phyloP scores from a whole-genome alignment of 2,113 vertebrate species.

The Todiramphus saurophagus region DNA sequence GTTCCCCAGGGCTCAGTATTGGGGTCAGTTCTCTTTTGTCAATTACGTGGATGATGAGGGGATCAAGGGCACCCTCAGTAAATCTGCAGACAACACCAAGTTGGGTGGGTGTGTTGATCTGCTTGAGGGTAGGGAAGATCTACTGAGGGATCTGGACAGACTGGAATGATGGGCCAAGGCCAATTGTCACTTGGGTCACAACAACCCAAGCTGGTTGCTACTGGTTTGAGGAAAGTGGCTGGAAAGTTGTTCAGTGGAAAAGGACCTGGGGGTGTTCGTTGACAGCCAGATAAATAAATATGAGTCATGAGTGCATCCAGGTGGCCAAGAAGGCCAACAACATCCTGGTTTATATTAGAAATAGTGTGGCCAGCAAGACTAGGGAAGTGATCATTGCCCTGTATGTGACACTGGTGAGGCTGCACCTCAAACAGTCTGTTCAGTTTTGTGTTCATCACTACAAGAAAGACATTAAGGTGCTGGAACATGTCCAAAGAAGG shows the following conservation, averaged over 20 bases:
- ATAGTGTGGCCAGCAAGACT: too few species aligned
- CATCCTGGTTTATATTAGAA: too few species aligned
- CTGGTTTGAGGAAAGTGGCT: background rate
- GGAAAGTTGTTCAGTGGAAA: background rate
- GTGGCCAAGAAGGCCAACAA: too few species aligned
- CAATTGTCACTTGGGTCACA: background rate
- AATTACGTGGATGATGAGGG: background rate
- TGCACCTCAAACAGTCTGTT: too few species aligned
- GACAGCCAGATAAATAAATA: too few species aligned
- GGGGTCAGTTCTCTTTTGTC: background rate
- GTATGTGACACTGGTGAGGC: too few species aligned
- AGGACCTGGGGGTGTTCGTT: too few species aligned
- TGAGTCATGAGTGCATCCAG: too few species aligned
- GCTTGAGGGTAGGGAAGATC: background rate
- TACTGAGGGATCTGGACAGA: background rate
- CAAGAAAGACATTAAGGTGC: too few species aligned
- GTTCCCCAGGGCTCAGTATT: background rate
- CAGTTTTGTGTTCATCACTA: too few species aligned
- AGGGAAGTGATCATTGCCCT: too few species aligned
- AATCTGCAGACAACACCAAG: background rate
- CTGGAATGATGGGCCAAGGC: background rate
- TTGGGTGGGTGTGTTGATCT: background rate
- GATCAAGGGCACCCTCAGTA: background rate
- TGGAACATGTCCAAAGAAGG: too few species aligned
- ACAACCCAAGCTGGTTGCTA: background rate